Percentiles rank a stretch among this genome's conserved stretches.
phyloP scores from a whole-genome alignment of 2,797 vertebrate genomes.

The Gallinago solitaria region DNA sequence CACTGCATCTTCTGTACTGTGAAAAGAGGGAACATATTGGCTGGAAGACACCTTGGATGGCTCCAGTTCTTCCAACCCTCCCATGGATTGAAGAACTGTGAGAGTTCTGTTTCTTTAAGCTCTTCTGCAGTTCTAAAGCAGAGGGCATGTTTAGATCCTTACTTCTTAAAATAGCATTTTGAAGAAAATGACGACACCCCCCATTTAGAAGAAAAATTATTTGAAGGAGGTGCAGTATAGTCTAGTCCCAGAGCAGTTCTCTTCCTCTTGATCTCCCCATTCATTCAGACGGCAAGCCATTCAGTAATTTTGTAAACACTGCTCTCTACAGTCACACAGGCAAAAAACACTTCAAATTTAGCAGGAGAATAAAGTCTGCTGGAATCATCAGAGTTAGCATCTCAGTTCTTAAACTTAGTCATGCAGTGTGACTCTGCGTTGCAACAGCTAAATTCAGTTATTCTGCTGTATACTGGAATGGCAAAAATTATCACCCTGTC shows the following conservation, averaged over 20 bases:
- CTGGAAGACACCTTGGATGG: not conserved
- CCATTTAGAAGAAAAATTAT: not conserved
- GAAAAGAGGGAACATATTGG: not conserved
- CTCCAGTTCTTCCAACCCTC: not conserved
- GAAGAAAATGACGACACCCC: not conserved
- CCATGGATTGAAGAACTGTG: not conserved
- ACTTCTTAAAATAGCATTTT: not conserved
- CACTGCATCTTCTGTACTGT: not conserved
- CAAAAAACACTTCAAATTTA: not conserved
- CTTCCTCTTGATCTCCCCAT: not conserved
- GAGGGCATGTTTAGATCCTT: not conserved
- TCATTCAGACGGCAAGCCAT: not conserved
- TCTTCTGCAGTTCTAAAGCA: not conserved
- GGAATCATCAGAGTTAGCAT: not conserved
- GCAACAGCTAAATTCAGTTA: not conserved
- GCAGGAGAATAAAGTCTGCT: not conserved
- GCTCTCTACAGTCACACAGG: conserved; percentile 17
- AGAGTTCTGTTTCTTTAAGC: not conserved
- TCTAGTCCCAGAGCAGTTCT: not conserved
- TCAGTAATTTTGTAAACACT: conserved; percentile 4
- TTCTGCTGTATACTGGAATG: not conserved
- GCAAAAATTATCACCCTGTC: not conserved
- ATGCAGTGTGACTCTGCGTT: not conserved
- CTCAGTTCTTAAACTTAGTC: not conserved
- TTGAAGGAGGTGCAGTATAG: not conserved